Conservation (phyloP, 2,113 vertebrate species). For the Athene noctua region DNA sequence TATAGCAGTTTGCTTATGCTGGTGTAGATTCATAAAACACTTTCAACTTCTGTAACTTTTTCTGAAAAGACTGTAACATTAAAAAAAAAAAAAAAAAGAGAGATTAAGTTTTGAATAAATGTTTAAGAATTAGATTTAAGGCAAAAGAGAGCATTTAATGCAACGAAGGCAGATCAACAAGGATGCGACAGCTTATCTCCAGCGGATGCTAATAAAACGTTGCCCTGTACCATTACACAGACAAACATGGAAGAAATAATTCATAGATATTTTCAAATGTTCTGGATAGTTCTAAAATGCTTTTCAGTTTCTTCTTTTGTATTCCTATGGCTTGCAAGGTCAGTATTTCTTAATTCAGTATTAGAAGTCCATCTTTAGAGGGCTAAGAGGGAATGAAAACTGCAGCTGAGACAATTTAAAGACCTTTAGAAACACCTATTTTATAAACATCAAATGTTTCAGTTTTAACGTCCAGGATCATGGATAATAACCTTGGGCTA, state of each 20-base stretch:
- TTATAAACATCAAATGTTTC: conserved; percentile 9
- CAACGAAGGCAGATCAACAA: neutral
- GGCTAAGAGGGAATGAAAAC: neutral
- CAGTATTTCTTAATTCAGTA: neutral
- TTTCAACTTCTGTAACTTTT: neutral
- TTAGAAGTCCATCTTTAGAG: neutral
- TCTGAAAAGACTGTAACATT: neutral
- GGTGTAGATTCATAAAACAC: neutral
- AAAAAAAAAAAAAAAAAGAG: rapidly evolving
- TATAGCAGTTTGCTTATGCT: neutral
- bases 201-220: neutral
- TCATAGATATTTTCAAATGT: neutral
- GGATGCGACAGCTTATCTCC: neutral
- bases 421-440: neutral
- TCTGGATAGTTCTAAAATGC: neutral
- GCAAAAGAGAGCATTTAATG: neutral
- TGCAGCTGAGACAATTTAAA: neutral
- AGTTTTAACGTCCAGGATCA: neutral
- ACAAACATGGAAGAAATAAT: neutral
- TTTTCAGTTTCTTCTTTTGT: neutral
- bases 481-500: neutral
- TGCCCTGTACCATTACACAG: neutral
- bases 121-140: neutral
- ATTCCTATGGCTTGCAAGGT: neutral
- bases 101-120: neutral